Evolutionary conservation across 2,888 invertebrate genomes (phyloP).

Genomic region (Sminthurinus aureus): DNA sequence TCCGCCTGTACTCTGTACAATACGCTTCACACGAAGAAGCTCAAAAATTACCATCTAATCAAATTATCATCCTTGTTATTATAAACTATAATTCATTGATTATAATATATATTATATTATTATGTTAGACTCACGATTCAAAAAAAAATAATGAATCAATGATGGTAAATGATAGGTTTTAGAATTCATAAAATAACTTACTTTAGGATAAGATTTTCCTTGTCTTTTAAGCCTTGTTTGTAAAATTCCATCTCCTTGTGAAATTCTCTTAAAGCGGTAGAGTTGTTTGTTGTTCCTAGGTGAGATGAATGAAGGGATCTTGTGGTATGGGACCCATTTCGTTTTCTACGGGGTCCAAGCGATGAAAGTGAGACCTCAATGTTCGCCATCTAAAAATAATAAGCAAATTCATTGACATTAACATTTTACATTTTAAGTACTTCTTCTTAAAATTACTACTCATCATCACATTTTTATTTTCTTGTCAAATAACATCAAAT

Average conservation of each 20-base stretch:
- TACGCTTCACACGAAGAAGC: neutral
- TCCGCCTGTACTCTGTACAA: too few species aligned
- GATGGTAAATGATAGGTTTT: neutral
- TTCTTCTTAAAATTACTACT: too few species aligned
- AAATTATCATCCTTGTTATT: too few species aligned
- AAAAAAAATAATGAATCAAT: constrained; percentile 3
- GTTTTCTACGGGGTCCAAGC: constrained; percentile 66
- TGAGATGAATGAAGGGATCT: constrained; percentile 59
- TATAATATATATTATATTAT: neutral
- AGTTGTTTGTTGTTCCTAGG: constrained; percentile 62
- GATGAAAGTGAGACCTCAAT: constrained; percentile 81
- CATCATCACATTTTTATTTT: too few species aligned
- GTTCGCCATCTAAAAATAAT: constrained; percentile 68
- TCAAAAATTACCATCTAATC: neutral
- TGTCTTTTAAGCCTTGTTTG: constrained; percentile 76
- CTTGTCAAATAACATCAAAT: too few species aligned
- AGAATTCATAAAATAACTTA: constrained; percentile 60
- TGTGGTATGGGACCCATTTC: constrained; percentile 64
- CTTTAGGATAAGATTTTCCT: constrained; percentile 84
- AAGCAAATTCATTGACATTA: constrained; percentile 48
- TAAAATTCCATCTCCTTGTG: constrained; percentile 73
- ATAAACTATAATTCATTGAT: neutral
- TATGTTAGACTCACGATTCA: neutral
- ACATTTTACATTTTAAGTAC: too few species aligned
- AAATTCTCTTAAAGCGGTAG: constrained; percentile 30